These are phyloP conservation scores for Buphagus erythrorhynchus DNA, from an alignment of 2,797 vertebrate species.

Conservation along the genomic window DNA sequence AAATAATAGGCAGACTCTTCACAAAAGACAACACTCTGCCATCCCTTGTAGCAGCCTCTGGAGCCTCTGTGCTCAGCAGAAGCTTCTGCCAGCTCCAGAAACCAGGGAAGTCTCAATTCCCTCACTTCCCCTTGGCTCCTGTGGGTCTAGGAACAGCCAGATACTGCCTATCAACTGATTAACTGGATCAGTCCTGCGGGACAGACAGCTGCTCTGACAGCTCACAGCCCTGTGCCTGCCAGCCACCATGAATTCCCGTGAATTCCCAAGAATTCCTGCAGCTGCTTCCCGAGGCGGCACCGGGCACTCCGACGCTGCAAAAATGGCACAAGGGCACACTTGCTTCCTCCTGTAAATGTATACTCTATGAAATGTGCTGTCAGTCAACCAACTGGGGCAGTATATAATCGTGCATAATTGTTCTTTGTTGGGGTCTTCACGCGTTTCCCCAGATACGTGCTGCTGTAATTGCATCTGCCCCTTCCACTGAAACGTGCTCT, in stretches of 20 bases:
- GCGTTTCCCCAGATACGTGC: background rate
- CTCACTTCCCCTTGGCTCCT: background rate
- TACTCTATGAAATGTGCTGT: constrained; percentile 10
- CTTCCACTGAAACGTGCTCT: background rate
- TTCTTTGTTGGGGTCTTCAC: background rate
- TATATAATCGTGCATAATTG: background rate
- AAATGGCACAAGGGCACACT: background rate
- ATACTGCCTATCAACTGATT: constrained; percentile 31
- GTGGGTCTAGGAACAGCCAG: background rate
- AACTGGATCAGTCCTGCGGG: background rate
- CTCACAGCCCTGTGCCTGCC: background rate
- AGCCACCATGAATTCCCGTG: background rate
- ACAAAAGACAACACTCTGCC: background rate
- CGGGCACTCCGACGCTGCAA: fast-evolving
- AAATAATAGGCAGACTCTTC: background rate
- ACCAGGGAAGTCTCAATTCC: background rate
- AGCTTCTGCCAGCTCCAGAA: background rate
- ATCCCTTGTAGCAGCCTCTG: background rate
- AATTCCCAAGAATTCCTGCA: constrained; percentile 52
- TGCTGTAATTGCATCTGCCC: background rate
- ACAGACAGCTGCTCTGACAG: constrained; percentile 42
- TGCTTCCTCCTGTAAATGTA: constrained; percentile 10
- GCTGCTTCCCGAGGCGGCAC: constrained; percentile 10
- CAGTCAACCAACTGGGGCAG: background rate
- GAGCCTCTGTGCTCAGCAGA: background rate